These are phyloP conservation scores for Melieria omissa DNA, from an alignment of 2,888 invertebrate genomes.

Conservation along the genomic window DNA sequence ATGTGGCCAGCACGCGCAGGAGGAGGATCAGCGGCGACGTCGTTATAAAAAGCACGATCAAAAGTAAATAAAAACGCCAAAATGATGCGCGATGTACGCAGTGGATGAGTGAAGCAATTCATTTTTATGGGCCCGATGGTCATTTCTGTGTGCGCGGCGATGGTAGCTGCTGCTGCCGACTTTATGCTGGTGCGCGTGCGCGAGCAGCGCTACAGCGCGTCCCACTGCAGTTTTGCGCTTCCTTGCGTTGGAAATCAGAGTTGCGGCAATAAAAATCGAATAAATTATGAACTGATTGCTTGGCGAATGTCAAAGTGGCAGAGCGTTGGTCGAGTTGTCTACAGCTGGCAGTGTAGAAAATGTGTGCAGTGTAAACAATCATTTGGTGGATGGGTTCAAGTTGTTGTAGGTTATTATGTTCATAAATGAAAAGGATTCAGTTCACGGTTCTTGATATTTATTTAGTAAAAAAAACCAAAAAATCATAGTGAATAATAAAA, in stretches of 20 bases:
- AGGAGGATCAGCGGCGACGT: background rate
- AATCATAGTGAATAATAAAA: no score
- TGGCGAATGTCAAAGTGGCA: conserved; percentile 24
- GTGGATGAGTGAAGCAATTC: conserved; percentile 36
- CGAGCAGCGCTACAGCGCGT: background rate
- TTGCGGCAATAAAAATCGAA: conserved; percentile 24
- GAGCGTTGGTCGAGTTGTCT: background rate
- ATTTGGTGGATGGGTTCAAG: no score
- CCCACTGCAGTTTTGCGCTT: background rate
- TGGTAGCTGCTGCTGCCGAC: conserved; percentile 11
- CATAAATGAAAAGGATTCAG: no score
- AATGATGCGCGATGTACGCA: conserved; percentile 27
- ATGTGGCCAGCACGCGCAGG: background rate
- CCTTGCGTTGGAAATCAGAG: background rate
- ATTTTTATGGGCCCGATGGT: conserved; percentile 29
- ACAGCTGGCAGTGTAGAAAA: no score
- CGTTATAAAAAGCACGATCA: conserved; percentile 19
- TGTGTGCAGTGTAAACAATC: no score
- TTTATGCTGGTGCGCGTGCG: background rate
- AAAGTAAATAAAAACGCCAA: conserved; percentile 36
- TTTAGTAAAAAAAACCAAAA: no score
- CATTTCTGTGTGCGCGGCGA: conserved; percentile 10
- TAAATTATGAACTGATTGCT: conserved; percentile 34
- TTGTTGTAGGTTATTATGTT: no score
- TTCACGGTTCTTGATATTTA: no score